Base-by-base conservation (phyloP, 2,113 vertebrate genomes). In the Typhlomys cinereus region DNA sequence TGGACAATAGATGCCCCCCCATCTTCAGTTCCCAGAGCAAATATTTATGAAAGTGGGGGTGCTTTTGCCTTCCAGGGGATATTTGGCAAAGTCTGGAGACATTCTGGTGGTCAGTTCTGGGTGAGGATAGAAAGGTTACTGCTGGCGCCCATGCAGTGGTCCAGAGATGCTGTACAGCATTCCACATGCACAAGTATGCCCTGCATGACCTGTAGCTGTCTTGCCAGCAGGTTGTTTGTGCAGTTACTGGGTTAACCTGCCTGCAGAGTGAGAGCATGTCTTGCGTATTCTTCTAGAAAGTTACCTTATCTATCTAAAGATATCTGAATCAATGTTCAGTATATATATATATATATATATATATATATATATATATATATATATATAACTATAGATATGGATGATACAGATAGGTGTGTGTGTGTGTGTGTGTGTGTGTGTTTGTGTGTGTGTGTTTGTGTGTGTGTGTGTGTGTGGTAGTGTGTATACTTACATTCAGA, bases 211-310 rank as follows among this genome's bases (percentile, higher is more conserved):
- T 41, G 34, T 29, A 88, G 18, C 70, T 27, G 29, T 23, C 71
- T 4, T 3, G 31, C 1, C n/a, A 23, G 12, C 0, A 1, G 73
- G 46, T 11, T 15, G 1, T n/a, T 5, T 7, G 6, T 5, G 12
- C 9, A 34, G 34, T 5, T 59, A 1, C 11, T 57, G 48, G 1
- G 4, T n/a, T n/a, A 7, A 44, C 2, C 20, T n/a, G n/a, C 27
- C n/a, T 29, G 17, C 10, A 2, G 2, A 54, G 48, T 52, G 34
- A 27, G 4, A 4, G 4, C 31, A 2, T 46, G 61, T 17, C 20
- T 62, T 48, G 23, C n/a, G n/a, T 39, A 34, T 64, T 76, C 25
- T 83, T 79, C 50, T 59, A 80, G 41, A 69, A 69, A 93, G 18
- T 48, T n/a, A n/a, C n/a, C n/a, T n/a, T n/a, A n/a, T n/a, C n/a